These are phyloP conservation scores for Hyla sarda DNA, from an alignment of 2,113 vertebrate genomes.

Conservation along the genomic window DNA sequence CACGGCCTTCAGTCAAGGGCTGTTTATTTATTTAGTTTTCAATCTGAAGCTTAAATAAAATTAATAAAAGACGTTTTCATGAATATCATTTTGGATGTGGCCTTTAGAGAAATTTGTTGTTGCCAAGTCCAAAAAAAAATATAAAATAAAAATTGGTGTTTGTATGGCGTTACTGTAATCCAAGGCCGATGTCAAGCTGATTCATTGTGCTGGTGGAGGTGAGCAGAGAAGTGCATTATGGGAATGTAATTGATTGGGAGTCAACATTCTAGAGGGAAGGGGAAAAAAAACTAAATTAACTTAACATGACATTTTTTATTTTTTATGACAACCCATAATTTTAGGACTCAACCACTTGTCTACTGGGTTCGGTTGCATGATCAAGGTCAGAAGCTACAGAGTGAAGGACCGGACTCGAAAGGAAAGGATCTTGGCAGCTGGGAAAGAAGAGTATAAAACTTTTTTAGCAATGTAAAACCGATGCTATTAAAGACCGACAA, in stretches of 20 bases:
- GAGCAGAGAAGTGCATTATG: conserved; percentile 2
- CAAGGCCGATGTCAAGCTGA: conserved; percentile 48
- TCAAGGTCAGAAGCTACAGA: neutral
- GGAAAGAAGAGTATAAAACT: neutral
- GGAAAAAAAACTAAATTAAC: conserved; percentile 25
- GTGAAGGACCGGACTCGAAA: neutral
- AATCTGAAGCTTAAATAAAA: conserved; percentile 38
- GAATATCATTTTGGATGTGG: neutral
- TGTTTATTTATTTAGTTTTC: conserved; percentile 36
- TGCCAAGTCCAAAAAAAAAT: conserved; percentile 18
- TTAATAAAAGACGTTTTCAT: neutral
- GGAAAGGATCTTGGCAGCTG: neutral
- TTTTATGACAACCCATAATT: conserved; percentile 30
- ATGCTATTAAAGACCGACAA: neutral
- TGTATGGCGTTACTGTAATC: conserved; percentile 15
- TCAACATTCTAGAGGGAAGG: neutral
- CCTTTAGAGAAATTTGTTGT: conserved; percentile 10
- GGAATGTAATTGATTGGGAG: conserved; percentile 40
- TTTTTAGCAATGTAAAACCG: neutral
- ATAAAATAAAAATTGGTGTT: conserved; percentile 31
- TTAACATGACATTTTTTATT: conserved; percentile 29
- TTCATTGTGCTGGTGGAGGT: conserved; percentile 4
- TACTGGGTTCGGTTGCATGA: neutral
- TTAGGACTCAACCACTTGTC: neutral
- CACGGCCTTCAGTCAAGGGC: conserved; percentile 9